Conservation (phyloP, 2,113 vertebrate genomes). For the Corydoras sp. region DNA sequence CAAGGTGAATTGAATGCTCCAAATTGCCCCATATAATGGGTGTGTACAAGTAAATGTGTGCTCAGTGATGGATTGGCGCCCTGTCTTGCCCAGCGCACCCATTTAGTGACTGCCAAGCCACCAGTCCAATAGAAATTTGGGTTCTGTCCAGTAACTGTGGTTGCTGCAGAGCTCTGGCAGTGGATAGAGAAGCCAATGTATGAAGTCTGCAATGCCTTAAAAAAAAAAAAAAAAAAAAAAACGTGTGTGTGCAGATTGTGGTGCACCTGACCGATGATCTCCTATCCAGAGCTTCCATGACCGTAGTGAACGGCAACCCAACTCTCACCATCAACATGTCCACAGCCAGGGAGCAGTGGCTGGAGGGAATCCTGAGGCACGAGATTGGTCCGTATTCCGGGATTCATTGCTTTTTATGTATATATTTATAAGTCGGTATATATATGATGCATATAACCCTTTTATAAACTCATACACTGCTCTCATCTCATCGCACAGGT, state of each 20-base stretch:
- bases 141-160: no score
- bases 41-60: no score
- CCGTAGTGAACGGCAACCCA: slow-evolving; percentile 82
- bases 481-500: slow-evolving; percentile 56
- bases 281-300: slow-evolving; percentile 94
- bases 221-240: neutral
- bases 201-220: neutral
- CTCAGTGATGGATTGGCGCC: no score
- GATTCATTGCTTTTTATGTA: neutral
- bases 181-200: no score
- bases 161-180: no score
- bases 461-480: neutral
- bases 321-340: slow-evolving; percentile 84
- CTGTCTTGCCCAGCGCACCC: no score
- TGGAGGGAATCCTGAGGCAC: slow-evolving; percentile 90
- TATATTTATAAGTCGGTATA: no score
- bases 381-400: slow-evolving; percentile 74
- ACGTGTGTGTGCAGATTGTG: slow-evolving; percentile 71
- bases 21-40: no score
- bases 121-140: no score
- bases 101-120: no score
- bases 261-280: slow-evolving; percentile 88
- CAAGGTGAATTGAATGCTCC: no score
- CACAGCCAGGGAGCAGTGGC: slow-evolving; percentile 85
- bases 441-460: neutral